Base-by-base conservation (phyloP, 2,113 vertebrate genomes). In the Myiozetetes cayanensis region DNA sequence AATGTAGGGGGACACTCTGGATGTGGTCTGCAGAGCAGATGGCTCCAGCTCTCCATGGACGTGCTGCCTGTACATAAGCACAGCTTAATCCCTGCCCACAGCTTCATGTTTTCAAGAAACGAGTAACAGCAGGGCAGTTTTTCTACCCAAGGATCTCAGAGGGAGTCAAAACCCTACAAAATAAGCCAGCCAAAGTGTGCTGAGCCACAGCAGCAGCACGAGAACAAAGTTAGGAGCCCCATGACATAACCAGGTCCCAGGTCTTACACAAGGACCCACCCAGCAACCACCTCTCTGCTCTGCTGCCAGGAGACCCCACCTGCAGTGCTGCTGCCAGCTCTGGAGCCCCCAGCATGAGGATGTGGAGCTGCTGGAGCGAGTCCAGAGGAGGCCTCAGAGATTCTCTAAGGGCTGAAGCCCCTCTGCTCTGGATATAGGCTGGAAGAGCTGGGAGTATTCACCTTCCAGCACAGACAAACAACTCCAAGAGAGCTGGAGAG, bases 401-500 rank as follows among this genome's bases (percentile, higher is more conserved):
- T 73, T 50, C 58, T 65, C 35, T 35, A 33, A 19, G 31, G 43
- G 22, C 31, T 50, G 59, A 1, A 72, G 1, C 8, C 20, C 24
- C 24, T 47, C 74, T 71, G 28, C 39, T 28, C 65, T 55, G n/a
- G 24, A 56, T 20, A 13, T 43, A 56, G 67, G 50, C 9, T 72
- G 30, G 8, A 33, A 63, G 11, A 47, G 65, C 7, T 49, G 19
- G 15, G 2, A 2, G 10, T 15, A 39, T 2, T 52, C 22, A 52
- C 5, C 11, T 35, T 0, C 1, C 21, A 65, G 58, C 0, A 9
- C 66, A 27, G 14, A 50, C 49, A 52, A 52, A 52, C 25, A 52
- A 28, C 25, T 27, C 31, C 31, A 8, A 11, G 71, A 65, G 35
- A 65, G 50, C 16, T 65, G 35, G 17, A 49, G 43, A 72, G 25